Conservation (phyloP, 2,113 vertebrate species). For the Brachyhypopomus occidentalis region DNA sequence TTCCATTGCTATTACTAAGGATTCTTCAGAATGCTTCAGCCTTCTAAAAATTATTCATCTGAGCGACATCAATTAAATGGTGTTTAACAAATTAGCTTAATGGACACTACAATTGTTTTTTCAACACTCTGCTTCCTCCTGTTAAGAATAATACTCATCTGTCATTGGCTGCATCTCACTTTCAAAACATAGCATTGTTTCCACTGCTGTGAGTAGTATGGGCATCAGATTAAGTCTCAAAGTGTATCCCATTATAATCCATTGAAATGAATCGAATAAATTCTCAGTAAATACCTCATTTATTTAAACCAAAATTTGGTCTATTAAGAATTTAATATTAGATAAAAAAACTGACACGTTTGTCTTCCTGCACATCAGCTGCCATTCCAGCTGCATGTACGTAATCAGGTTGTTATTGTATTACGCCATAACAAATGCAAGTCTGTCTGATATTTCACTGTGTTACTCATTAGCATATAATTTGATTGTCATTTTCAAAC, state of each 20-base stretch:
- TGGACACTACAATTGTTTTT: conserved; percentile 74
- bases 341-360: neutral
- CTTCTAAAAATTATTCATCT: conserved; percentile 39
- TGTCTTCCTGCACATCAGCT: neutral
- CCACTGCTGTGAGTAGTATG: neutral
- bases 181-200: conserved; percentile 10
- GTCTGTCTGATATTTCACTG: conserved; percentile 59
- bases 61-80: conserved; percentile 78
- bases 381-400: neutral
- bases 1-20: conserved; percentile 19
- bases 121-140: conserved; percentile 77
- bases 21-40: conserved; percentile 10
- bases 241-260: too few species aligned
- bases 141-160: conserved; percentile 83
- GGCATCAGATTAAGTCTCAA: too few species aligned
- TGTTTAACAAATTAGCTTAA: conserved; percentile 86
- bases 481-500: conserved; percentile 59
- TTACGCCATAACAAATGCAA: conserved; percentile 63
- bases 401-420: conserved; percentile 4
- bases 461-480: conserved; percentile 54
- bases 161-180: conserved; percentile 62
- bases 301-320: neutral
- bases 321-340: too few species aligned
- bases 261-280: too few species aligned
- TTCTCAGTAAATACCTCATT: too few species aligned